phyloP scores from a whole-genome alignment of 1,140 invertebrate species.

The Aricia agestis region DNA sequence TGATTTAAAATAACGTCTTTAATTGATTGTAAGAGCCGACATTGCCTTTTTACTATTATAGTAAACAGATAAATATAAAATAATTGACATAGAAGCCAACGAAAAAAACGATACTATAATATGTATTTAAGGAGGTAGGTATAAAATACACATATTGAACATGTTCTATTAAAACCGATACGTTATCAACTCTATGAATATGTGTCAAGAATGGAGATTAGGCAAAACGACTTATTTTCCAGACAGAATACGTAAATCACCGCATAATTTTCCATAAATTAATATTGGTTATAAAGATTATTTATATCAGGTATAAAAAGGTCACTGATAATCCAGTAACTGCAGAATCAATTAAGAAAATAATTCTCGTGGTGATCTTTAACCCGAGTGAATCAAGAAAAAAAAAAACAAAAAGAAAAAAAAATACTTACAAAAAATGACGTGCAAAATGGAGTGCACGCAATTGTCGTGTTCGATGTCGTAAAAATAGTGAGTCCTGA shows the following conservation, averaged over 20 bases:
- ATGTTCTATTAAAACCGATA: not conserved
- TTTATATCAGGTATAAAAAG: not conserved
- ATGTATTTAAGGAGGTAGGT: not conserved
- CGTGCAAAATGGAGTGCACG: slow-evolving; percentile 47
- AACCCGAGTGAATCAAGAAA: not conserved
- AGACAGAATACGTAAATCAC: not conserved
- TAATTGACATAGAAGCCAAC: not conserved
- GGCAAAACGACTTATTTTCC: not conserved
- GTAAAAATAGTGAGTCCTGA: slow-evolving; percentile 42
- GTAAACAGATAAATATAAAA: not conserved
- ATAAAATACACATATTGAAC: not conserved
- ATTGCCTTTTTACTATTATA: no score
- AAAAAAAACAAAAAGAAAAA: not conserved
- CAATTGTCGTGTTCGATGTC: slow-evolving; percentile 35
- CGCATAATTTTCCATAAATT: not conserved
- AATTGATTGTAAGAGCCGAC: no score
- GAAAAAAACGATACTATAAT: not conserved
- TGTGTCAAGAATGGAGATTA: not conserved
- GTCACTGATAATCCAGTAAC: not conserved
- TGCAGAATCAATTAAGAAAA: not conserved
- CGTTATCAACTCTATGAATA: not conserved
- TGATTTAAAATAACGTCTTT: no score
- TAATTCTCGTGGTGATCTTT: not conserved
- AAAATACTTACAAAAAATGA: slow-evolving; percentile 50
- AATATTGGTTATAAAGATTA: not conserved